Conservation (phyloP, 35 echinoderm and acorn worm species). For the Ophiothrix spiculata region DNA sequence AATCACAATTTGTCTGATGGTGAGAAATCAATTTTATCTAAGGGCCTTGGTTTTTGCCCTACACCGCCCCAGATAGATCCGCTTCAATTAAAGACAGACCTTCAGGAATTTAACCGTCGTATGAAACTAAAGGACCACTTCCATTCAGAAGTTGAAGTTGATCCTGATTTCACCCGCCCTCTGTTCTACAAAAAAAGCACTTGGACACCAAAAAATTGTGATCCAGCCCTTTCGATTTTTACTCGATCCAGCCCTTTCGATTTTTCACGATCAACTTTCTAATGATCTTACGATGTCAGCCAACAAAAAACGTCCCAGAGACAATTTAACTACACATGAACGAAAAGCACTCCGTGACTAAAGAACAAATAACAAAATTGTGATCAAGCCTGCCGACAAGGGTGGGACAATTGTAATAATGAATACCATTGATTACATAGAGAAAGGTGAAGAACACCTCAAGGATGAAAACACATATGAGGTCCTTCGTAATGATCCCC, state of each 20-base stretch:
- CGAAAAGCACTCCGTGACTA: neutral
- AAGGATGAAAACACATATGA: neutral
- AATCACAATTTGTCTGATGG: neutral
- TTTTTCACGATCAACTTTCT: neutral
- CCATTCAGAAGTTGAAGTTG: neutral
- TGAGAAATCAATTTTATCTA: neutral
- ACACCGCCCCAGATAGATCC: neutral
- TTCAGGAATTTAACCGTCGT: neutral
- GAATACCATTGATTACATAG: neutral
- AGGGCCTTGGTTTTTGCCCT: neutral
- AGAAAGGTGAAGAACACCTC: neutral
- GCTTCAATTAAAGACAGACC: neutral
- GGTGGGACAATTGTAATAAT: neutral
- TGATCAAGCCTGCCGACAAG: neutral
- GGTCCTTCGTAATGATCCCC: neutral
- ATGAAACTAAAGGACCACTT: neutral
- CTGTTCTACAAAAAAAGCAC: neutral
- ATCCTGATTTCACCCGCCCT: neutral
- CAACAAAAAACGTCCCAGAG: neutral
- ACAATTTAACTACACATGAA: neutral
- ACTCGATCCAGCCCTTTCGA: neutral
- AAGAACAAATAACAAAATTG: neutral
- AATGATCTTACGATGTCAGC: neutral
- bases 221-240: neutral
- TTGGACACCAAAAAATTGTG: neutral